Base-by-base conservation (phyloP, 1,140 invertebrate genomes). In the Anastrepha obliqua region DNA sequence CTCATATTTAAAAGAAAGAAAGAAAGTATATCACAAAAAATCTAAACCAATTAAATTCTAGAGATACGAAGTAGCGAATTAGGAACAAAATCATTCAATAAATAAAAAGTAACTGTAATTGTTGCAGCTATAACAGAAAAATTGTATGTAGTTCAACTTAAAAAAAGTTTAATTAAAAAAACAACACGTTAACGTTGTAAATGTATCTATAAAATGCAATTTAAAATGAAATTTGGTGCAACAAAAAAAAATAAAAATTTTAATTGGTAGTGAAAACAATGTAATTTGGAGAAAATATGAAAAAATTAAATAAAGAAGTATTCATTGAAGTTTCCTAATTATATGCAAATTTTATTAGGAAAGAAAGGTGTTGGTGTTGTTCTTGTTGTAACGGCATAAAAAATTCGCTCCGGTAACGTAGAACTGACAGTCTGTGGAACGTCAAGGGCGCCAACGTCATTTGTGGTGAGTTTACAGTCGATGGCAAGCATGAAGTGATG, bases 271-370 rank as follows among this genome's bases (percentile, higher is more conserved):
- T 11, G 17, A 58, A 55, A 3, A 51, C 51, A 81, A 20, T 81
- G 74, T 81, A 58, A 78, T 55, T 55, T 44, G 67, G 39, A 44
- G 15, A 39, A 47, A 78, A 55, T 62, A 9, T 17, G 47, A 81
- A 55, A 81, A 20, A 81, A 81, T 55, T 29, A 55, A 81, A 81
- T 29, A 29, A 81, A 81, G n/a, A 81, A 81, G 44, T 55, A 55
- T 55, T 81, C 47, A 81, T 81, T 81, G 20, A 81, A 81, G 47
- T 81, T 81, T 81, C 74, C 74, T 81, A 81, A 55, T 13, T 55
- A 5, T n/a, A 2, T 11, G 2, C 55, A 47, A 47, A 11, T 81
- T 81, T 81, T 20, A 81, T 58, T 55, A 2, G 1, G 60, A 4
- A 62, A 3, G 29, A 29, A 29, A 29, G 29, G 29, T 29, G 29